Conservation (phyloP, 2,797 vertebrate genomes). For the Poliocrania exsul region DNA sequence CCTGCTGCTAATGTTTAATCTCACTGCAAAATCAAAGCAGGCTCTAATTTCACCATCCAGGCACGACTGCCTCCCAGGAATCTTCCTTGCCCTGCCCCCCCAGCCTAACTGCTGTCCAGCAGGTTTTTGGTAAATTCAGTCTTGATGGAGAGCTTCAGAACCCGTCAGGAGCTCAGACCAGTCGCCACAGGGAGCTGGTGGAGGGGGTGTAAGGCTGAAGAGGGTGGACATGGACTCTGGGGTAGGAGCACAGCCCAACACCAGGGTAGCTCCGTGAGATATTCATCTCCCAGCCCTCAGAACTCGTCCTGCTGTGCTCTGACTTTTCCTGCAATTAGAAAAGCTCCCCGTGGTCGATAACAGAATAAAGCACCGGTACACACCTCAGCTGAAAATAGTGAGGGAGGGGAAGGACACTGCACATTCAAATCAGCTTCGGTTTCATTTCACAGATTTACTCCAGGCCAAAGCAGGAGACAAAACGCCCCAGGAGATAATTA, state of each 20-base stretch:
- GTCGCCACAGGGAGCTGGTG: rapidly evolving
- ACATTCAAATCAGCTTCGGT: not conserved
- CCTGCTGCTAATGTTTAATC: not conserved
- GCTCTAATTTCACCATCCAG: not conserved
- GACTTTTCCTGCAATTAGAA: not conserved
- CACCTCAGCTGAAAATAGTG: not conserved
- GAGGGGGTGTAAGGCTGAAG: not conserved
- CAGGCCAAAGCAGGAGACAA: not conserved
- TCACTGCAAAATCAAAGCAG: not conserved
- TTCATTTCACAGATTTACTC: not conserved
- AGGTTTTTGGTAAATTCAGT: not conserved
- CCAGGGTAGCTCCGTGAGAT: not conserved
- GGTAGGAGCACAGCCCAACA: not conserved
- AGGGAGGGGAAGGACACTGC: not conserved
- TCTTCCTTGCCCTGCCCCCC: not conserved
- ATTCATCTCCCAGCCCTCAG: not conserved
- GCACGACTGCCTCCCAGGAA: rapidly evolving
- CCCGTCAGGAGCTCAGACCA: not conserved
- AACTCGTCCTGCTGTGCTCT: rapidly evolving
- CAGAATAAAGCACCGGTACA: not conserved
- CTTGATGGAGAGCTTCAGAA: not conserved
- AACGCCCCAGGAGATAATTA: not conserved
- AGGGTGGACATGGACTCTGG: rapidly evolving
- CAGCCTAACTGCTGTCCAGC: rapidly evolving
- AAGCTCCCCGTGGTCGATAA: rapidly evolving